Evolutionary conservation across 2,113 vertebrate species (phyloP).

Genomic region (Dasyprocta punctata): DNA sequence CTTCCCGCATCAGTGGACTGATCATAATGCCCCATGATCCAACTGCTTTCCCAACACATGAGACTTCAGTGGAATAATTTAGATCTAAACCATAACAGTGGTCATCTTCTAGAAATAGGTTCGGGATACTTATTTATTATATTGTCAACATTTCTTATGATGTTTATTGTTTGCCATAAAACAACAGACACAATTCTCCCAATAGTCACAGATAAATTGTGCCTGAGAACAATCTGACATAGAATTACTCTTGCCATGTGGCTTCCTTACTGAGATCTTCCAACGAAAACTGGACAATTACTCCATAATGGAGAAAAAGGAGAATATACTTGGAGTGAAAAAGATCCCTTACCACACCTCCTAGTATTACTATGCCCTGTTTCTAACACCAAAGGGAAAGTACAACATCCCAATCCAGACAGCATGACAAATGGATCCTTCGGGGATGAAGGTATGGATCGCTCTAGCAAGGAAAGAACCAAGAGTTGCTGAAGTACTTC

Average conservation of each 20-base stretch:
- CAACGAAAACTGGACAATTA: not conserved
- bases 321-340: not conserved
- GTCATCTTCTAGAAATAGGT: too few relatives aligned
- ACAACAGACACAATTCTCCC: accelerated
- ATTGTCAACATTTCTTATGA: too few relatives aligned
- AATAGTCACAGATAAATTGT: accelerated
- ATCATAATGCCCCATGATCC: too few relatives aligned
- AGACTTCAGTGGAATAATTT: not conserved
- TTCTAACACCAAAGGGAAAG: not conserved
- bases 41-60: too few relatives aligned
- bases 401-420: not conserved
- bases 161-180: accelerated
- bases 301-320: not conserved
- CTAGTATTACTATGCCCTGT: not conserved
- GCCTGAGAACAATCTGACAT: not conserved
- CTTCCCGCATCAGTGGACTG: too few relatives aligned
- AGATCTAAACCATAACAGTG: accelerated
- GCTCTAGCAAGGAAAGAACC: not conserved
- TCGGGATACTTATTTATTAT: not conserved
- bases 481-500: not conserved
- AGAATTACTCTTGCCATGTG: not conserved
- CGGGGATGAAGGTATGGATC: not conserved
- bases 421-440: not conserved
- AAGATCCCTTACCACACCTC: not conserved
- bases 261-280: not conserved